Percentiles rank a stretch among this genome's conserved stretches.
These are phyloP conservation scores for Aelia acuminata DNA, from an alignment of 2,888 invertebrate genomes.

Conservation along the genomic window DNA sequence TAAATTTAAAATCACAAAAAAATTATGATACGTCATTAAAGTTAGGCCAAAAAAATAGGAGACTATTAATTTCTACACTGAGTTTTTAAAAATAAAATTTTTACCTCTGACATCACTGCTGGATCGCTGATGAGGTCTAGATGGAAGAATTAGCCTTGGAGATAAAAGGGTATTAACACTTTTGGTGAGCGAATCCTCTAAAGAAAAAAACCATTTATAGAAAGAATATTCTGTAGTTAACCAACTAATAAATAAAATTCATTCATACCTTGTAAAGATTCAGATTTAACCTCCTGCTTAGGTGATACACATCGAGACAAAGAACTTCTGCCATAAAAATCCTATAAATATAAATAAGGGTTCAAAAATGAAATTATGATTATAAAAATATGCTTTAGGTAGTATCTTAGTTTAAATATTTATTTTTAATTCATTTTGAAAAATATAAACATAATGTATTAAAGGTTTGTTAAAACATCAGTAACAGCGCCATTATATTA, in stretches of 20 bases:
- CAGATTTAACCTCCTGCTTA: slow-evolving; percentile 62
- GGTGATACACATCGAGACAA: slow-evolving; percentile 65
- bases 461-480: too few relatives aligned
- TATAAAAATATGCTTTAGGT: neutral
- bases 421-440: too few relatives aligned
- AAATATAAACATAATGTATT: too few relatives aligned
- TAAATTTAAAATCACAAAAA: too few relatives aligned
- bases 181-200: slow-evolving; percentile 61
- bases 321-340: slow-evolving; percentile 66
- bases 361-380: neutral
- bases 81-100: neutral
- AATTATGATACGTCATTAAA: too few relatives aligned
- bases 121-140: slow-evolving; percentile 67
- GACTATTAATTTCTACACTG: neutral
- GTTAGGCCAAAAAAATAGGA: too few relatives aligned
- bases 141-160: slow-evolving; percentile 66
- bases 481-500: too few relatives aligned
- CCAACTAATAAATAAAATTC: neutral
- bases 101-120: slow-evolving; percentile 67
- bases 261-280: slow-evolving; percentile 57
- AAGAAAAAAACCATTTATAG: neutral
- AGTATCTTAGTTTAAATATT: too few relatives aligned
- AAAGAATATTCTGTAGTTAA: neutral
- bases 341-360: slow-evolving; percentile 63
- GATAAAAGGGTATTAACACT: slow-evolving; percentile 64